Base-by-base conservation (phyloP, 2,888 invertebrate genomes). In the Macaria liturata region DNA sequence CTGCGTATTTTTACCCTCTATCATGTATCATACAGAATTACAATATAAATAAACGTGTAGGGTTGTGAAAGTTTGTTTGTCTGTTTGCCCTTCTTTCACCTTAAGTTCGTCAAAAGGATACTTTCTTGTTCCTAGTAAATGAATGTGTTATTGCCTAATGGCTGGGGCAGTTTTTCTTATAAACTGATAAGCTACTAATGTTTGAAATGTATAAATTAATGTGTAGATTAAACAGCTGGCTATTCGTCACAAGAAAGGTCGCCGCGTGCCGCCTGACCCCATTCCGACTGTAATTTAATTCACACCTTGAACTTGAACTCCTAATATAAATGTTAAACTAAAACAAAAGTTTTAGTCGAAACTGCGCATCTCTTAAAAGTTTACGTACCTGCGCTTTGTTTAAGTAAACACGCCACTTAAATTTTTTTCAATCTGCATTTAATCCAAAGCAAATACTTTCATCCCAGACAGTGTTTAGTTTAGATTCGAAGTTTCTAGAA, bases 221-320 rank as follows among this genome's bases (percentile, higher is more conserved):
- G 2, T 3, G 42, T n/a, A 42, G 3, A 42, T 42, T 3, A 42
- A 43, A 39, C 55, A 49, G 46, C 50, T 51, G 57, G 47, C 54
- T 9, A 62, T 61, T 57, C 39, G 57, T 61, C 46, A 59, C 46
- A 44, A 50, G 46, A 63, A 54, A 63, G 61, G 60, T 63, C 61
- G 20, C 54, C 50, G 57, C 32, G 40, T 7, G 20, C 44, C 45
- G 54, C n/a, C 50, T 56, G 64, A 61, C 65, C 62, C 54, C 49
- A 65, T 65, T 64, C 57, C 48, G 59, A 53, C 20, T 59, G 61
- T 47, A 45, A 62, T 59, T 65, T 53, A 53, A 63, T 46, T 59
- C 42, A 37, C 40, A 51, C 69, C 66, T 67, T 67, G 69, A 69
- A 64, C 70, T 70, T 70, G 70, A 68, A 66, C 65, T 62, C 31